Conservation (phyloP, 2,888 invertebrate species). For the Bugula neritina region DNA sequence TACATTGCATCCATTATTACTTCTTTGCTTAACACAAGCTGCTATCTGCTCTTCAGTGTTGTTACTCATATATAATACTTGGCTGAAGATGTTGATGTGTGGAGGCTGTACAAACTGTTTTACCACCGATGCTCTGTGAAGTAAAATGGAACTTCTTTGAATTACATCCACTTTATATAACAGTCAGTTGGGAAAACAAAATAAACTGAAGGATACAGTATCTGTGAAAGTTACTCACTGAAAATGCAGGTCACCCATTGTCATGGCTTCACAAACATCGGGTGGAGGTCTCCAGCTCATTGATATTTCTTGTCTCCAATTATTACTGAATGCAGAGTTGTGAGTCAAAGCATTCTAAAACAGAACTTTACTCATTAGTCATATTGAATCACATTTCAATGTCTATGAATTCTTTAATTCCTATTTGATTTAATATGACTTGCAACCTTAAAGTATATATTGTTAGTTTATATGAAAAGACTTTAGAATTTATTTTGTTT, state of each 20-base stretch:
- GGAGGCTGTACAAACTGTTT: neutral
- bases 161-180: no score
- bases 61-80: neutral
- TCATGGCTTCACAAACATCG: constrained; percentile 10
- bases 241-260: constrained; percentile 14
- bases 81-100: constrained; percentile 10
- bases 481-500: no score
- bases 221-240: constrained; percentile 3
- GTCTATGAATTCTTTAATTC: no score
- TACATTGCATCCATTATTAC: neutral
- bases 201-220: no score
- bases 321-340: constrained; percentile 2
- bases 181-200: no score
- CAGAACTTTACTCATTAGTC: no score
- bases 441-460: no score
- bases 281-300: neutral
- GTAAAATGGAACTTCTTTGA: no score
- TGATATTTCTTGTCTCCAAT: neutral
- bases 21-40: neutral
- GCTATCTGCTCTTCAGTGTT: neutral
- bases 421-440: no score
- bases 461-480: no score
- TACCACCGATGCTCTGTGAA: constrained; percentile 6
- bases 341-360: constrained; percentile 16
- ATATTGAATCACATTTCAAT: no score